These are phyloP conservation scores for Cataglyphis rosenhaueri DNA, from an alignment of 2,888 invertebrate species.

Conservation along the genomic window DNA sequence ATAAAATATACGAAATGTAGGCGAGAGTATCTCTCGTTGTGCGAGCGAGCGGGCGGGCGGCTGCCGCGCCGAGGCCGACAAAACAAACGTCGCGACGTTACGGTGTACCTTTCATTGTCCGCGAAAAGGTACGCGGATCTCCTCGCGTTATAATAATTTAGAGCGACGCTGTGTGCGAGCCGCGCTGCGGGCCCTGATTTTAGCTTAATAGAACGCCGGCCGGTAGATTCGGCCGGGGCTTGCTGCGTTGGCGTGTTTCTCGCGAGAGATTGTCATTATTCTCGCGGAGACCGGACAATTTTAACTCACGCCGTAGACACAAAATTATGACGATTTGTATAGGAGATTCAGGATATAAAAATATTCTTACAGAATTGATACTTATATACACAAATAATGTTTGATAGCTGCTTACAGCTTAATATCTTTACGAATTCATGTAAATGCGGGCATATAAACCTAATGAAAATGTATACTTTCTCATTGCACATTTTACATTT, in stretches of 20 bases:
- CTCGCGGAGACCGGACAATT: conserved; percentile 18
- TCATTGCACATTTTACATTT: neutral
- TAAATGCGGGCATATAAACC: neutral
- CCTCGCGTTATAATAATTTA: conserved; percentile 57
- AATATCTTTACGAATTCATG: neutral
- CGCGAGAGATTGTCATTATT: conserved; percentile 44
- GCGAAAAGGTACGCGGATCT: conserved; percentile 62
- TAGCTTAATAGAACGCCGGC: conserved; percentile 53
- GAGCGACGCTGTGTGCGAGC: conserved; percentile 47
- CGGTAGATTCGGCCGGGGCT: conserved; percentile 34
- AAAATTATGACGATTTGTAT: conserved; percentile 25
- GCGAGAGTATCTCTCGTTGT: conserved; percentile 68
- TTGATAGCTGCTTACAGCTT: neutral
- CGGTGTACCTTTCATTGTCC: conserved; percentile 64
- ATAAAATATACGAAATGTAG: conserved; percentile 83
- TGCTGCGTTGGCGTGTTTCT: conserved; percentile 8
- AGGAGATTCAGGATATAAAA: neutral
- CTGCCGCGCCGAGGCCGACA: conserved; percentile 64
- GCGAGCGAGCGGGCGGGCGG: conserved; percentile 56
- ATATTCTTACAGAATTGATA: neutral
- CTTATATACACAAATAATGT: neutral
- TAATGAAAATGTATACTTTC: neutral
- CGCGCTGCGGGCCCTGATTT: conserved; percentile 32
- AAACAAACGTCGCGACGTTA: conserved; percentile 68
- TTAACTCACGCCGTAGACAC: neutral